Conservation (phyloP, 2,113 vertebrate genomes). For the Neoarius graeffei region DNA sequence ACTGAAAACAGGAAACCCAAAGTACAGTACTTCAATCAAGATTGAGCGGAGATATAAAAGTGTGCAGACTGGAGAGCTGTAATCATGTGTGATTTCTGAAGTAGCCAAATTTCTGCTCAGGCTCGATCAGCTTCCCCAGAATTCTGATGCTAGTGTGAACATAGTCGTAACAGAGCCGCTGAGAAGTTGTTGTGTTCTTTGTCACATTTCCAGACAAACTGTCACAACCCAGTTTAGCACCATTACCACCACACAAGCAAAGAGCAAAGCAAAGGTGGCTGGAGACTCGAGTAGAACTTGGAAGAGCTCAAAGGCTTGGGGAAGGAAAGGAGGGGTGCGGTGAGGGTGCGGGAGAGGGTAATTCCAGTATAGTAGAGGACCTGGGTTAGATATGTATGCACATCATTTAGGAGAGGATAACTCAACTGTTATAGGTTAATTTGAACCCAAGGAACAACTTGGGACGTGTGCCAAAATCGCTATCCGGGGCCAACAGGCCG, state of each 20-base stretch:
- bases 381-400: too few species aligned
- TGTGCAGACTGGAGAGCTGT: not conserved
- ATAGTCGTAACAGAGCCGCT: not conserved
- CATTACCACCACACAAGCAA: conserved; percentile 33
- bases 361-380: too few species aligned
- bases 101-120: conserved; percentile 2
- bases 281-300: conserved; percentile 16
- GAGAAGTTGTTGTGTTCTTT: conserved; percentile 36
- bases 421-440: too few species aligned
- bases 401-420: too few species aligned
- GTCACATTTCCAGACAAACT: conserved; percentile 27
- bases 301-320: conserved; percentile 16
- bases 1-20: conserved; percentile 10
- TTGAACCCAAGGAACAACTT: too few species aligned
- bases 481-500: too few species aligned
- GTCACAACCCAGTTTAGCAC: conserved; percentile 33
- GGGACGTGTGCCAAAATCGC: too few species aligned
- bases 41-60: not conserved
- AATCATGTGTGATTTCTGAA: conserved; percentile 38
- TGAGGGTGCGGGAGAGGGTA: not conserved
- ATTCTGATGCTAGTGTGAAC: not conserved
- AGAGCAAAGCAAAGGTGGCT: not conserved
- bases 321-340: not conserved
- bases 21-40: conserved; percentile 12
- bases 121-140: conserved; percentile 1